Evolutionary conservation across 2,888 invertebrate genomes (phyloP).

Genomic region (Idaea biselata): DNA sequence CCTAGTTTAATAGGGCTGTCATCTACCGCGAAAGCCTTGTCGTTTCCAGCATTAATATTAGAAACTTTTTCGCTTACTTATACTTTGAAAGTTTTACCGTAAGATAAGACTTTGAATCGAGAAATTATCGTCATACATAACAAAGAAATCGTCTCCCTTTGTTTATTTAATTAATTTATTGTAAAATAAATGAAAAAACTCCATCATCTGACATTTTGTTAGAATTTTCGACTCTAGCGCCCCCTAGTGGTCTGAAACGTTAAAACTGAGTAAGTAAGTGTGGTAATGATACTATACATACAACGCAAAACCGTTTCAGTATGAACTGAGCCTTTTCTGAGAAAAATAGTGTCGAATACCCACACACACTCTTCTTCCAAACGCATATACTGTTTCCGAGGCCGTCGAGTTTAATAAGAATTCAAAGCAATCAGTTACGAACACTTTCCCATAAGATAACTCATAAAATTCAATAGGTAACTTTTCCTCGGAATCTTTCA

Average conservation of each 20-base stretch:
- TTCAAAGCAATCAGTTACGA: neutral
- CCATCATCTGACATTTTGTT: neutral
- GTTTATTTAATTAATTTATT: neutral
- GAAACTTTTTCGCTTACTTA: neutral
- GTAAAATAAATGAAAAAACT: too few species aligned
- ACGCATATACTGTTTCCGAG: too few species aligned
- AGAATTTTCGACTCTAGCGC: too few species aligned
- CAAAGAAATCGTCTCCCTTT: neutral
- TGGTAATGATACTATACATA: too few species aligned
- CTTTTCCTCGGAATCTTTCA: neutral
- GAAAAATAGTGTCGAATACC: too few species aligned
- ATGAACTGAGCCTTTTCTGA: too few species aligned
- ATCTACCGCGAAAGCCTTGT: neutral
- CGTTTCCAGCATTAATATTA: neutral
- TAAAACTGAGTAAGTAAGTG: too few species aligned
- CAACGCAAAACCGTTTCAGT: too few species aligned
- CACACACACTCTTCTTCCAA: too few species aligned
- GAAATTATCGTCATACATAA: neutral
- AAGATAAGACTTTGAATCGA: neutral
- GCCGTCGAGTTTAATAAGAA: neutral
- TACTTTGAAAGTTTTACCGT: neutral
- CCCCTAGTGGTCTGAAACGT: too few species aligned
- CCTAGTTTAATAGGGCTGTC: slow-evolving; percentile 36
- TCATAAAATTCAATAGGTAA: slow-evolving; percentile 1
- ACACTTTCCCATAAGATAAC: neutral